Evolutionary conservation across 1,140 invertebrate species (phyloP).

Genomic region (Solenopsis fugax): DNA sequence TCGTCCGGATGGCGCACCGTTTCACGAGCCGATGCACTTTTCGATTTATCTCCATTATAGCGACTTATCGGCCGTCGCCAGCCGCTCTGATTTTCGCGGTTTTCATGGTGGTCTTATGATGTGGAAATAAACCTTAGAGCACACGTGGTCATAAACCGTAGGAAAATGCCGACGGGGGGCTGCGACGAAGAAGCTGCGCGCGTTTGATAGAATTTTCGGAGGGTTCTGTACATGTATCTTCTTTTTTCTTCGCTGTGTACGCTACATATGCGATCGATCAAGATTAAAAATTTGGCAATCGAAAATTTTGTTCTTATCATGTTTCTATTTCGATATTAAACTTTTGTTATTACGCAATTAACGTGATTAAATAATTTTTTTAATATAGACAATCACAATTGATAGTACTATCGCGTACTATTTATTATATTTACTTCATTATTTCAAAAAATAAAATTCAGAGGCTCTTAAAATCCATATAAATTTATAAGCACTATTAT

Average conservation of each 20-base stretch:
- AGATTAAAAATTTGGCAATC: neutral
- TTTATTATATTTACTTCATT: neutral
- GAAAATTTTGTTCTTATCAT: neutral
- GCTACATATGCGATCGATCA: neutral
- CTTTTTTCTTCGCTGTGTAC: neutral
- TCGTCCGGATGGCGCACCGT: constrained; percentile 67
- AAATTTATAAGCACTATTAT: constrained; percentile 3
- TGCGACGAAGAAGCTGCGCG: neutral
- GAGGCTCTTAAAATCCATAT: neutral
- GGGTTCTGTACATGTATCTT: constrained; percentile 3
- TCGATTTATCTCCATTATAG: constrained; percentile 82
- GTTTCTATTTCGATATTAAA: neutral
- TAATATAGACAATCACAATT: neutral
- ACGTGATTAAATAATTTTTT: neutral
- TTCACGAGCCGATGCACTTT: constrained; percentile 84
- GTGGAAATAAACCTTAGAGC: constrained; percentile 78
- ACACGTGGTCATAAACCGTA: constrained; percentile 18
- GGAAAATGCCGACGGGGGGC: neutral
- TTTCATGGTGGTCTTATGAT: constrained; percentile 73
- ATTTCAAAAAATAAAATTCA: neutral
- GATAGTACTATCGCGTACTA: neutral
- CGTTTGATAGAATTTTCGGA: constrained; percentile 11
- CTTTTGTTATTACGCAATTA: neutral
- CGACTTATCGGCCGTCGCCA: constrained; percentile 81
- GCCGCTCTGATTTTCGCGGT: constrained; percentile 62